phyloP scores from a whole-genome alignment of 2,888 invertebrate species.

The Cerceris rybyensis region DNA sequence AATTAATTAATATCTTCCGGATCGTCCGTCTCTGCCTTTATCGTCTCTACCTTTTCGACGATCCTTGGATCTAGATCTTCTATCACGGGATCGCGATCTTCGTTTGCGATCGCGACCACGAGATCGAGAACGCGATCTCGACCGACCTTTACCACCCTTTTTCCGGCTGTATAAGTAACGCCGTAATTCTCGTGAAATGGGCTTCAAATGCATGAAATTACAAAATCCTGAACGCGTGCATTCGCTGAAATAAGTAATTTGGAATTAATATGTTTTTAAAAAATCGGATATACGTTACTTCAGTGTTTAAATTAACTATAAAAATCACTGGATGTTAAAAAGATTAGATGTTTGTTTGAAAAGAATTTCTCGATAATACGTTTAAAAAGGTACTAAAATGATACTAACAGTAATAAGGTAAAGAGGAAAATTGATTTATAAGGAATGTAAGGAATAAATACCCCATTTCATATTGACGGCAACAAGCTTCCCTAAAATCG shows the following conservation, averaged over 20 bases:
- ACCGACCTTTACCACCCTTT: conserved; percentile 83
- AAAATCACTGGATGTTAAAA: no score
- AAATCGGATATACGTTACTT: no score
- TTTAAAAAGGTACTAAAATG: background rate
- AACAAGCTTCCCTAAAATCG: conserved; percentile 99
- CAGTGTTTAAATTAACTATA: no score
- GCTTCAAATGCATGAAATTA: conserved; percentile 99
- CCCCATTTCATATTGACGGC: conserved; percentile 99
- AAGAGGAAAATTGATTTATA: background rate
- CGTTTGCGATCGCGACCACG: conserved; percentile 83
- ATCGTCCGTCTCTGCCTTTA: conserved; percentile 81
- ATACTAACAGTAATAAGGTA: background rate
- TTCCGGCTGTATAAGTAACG: conserved; percentile 91
- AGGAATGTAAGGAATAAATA: conserved; percentile 71
- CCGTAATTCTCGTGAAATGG: conserved; percentile 96
- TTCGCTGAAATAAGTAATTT: conserved; percentile 84
- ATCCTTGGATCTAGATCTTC: conserved; percentile 79
- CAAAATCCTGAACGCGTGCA: conserved; percentile 99
- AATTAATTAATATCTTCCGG: conserved; percentile 82
- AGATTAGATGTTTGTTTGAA: no score
- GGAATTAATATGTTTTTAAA: no score
- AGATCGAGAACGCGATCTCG: conserved; percentile 85
- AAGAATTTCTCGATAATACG: no score
- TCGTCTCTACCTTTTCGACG: conserved; percentile 80
- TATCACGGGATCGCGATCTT: conserved; percentile 80